These are phyloP conservation scores for Dissostichus mawsoni DNA, from an alignment of 2,113 vertebrate genomes.

Conservation along the genomic window DNA sequence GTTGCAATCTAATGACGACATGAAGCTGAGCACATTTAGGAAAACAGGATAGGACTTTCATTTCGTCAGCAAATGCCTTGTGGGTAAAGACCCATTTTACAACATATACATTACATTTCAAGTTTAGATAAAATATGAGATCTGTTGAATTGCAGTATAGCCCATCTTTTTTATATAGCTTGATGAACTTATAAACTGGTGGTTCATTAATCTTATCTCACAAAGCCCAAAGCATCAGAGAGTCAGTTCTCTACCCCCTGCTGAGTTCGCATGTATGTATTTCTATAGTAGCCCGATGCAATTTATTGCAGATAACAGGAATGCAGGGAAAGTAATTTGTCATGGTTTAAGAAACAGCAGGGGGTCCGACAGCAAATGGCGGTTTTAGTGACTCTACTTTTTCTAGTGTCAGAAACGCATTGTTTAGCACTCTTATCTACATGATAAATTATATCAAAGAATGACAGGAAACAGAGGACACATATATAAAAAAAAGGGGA, in stretches of 20 bases:
- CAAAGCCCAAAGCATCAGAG: constrained; percentile 27
- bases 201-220: constrained; percentile 44
- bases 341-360: constrained; percentile 45
- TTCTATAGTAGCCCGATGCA: constrained; percentile 7
- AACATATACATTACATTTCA: not conserved
- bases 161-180: constrained; percentile 13
- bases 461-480: not conserved
- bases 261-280: constrained; percentile 28
- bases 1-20: no score
- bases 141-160: not conserved
- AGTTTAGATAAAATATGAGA: not conserved
- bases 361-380: constrained; percentile 10
- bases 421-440: constrained; percentile 11
- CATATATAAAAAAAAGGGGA: not conserved
- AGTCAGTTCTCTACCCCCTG: constrained; percentile 25
- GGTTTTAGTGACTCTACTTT: not conserved
- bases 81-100: not conserved
- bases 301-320: constrained; percentile 42
- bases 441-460: not conserved
- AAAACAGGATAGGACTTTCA: not conserved
- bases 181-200: constrained; percentile 22
- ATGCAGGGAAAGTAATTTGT: constrained; percentile 38
- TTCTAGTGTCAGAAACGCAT: constrained; percentile 17
- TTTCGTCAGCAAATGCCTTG: constrained; percentile 3
- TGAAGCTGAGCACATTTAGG: not conserved